A percentile compares a stretch with the other conserved stretches of the same genome.
Conservation (phyloP, 2,113 vertebrate species). For the Ranitomeya imitator region DNA sequence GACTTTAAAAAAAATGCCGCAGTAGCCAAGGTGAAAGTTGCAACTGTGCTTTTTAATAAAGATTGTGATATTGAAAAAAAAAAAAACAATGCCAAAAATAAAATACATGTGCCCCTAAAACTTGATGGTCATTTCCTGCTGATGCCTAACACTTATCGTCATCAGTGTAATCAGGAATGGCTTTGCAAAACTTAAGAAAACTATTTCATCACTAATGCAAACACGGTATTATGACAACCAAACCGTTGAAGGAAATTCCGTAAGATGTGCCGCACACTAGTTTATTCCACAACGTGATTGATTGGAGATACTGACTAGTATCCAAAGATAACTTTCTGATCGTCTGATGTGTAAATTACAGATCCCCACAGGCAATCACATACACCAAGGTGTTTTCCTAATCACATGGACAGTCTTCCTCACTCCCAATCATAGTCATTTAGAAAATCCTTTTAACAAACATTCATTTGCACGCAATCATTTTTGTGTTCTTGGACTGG, state of each 20-base stretch:
- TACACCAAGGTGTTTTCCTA: constrained; percentile 64
- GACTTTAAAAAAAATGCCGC: too few species aligned
- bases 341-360: constrained; percentile 69
- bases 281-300: constrained; percentile 58
- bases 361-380: constrained; percentile 67
- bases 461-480: constrained; percentile 33
- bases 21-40: too few species aligned
- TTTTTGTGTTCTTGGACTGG: background rate
- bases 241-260: background rate
- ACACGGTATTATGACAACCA: background rate
- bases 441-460: constrained; percentile 37
- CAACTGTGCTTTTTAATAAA: too few species aligned
- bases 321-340: constrained; percentile 72
- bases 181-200: background rate
- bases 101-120: too few species aligned
- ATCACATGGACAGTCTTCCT: constrained; percentile 63
- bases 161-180: too few species aligned
- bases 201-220: background rate
- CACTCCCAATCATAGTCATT: constrained; percentile 23
- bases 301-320: constrained; percentile 67
- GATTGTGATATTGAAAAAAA: too few species aligned
- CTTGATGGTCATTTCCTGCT: too few species aligned
- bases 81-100: too few species aligned
- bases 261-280: background rate
- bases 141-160: too few species aligned